phyloP scores from a whole-genome alignment of 1,140 invertebrate species.

The Caenorhabditis brenneri region DNA sequence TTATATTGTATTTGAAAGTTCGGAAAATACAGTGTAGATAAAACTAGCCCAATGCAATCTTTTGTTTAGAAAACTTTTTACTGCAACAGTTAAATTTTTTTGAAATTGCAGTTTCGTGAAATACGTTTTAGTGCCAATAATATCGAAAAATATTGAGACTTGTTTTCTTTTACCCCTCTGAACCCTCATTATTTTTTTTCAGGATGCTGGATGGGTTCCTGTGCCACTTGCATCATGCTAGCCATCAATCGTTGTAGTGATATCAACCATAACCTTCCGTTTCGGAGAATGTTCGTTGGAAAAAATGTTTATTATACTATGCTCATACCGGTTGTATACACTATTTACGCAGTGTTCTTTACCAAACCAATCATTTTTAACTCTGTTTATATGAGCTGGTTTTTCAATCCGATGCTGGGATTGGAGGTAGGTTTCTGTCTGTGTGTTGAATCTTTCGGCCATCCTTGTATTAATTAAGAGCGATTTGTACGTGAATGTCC shows the following conservation, averaged over 20 bases:
- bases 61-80: too few species aligned
- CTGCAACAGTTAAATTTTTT: too few species aligned
- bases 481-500: not conserved
- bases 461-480: not conserved
- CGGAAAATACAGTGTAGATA: too few species aligned
- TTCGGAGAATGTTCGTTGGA: slow-evolving; percentile 2
- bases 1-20: too few species aligned
- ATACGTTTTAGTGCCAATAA: too few species aligned
- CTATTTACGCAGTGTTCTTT: slow-evolving; percentile 41
- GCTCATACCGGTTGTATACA: slow-evolving; percentile 23
- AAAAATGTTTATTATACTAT: not conserved
- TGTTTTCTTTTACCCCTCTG: not conserved
- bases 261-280: not conserved
- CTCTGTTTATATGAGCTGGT: slow-evolving; percentile 37
- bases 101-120: too few species aligned
- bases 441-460: too few species aligned
- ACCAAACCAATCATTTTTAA: slow-evolving; percentile 44
- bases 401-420: slow-evolving; percentile 47
- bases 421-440: not conserved
- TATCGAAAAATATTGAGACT: too few species aligned
- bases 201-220: slow-evolving; percentile 45
- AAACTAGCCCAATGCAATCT: too few species aligned
- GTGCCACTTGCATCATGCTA: slow-evolving; percentile 15
- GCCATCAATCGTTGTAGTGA: slow-evolving; percentile 41
- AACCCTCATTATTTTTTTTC: not conserved